Percentiles rank a stretch among this genome's conserved stretches.
Conservation (phyloP, 2,888 invertebrate species). For the Therioaphis trifolii region DNA sequence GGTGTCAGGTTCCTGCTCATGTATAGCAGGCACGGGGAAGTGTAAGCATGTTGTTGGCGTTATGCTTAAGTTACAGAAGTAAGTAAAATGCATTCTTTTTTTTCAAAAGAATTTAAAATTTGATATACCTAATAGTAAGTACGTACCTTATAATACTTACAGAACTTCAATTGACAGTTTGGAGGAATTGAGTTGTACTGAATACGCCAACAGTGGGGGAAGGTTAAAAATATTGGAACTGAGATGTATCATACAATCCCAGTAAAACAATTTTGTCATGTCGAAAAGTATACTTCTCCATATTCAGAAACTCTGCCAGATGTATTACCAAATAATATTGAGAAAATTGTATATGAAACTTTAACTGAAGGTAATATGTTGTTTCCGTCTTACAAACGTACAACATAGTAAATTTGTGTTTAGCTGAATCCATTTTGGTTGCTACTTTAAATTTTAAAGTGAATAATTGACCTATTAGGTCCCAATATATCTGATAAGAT, state of each 20-base stretch:
- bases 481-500: too few relatives aligned
- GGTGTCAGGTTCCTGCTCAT: constrained; percentile 13
- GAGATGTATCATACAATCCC: background rate
- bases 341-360: constrained; percentile 1
- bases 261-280: background rate
- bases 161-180: constrained; percentile 30
- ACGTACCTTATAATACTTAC: background rate
- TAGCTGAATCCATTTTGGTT: too few relatives aligned
- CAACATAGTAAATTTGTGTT: too few relatives aligned
- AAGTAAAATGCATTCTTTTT: background rate
- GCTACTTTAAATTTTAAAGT: too few relatives aligned
- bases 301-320: background rate
- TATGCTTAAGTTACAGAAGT: constrained; percentile 36
- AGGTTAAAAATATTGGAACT: constrained; percentile 2
- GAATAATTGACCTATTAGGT: too few relatives aligned
- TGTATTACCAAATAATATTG: background rate
- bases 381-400: too few relatives aligned
- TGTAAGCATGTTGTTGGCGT: constrained; percentile 28
- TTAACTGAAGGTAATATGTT: background rate
- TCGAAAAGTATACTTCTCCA: background rate
- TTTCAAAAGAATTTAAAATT: background rate
- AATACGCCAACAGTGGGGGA: constrained; percentile 11
- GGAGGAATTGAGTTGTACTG: constrained; percentile 19
- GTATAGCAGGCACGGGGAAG: background rate
- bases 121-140: background rate